Evolutionary conservation across 2,888 invertebrate species (phyloP), one percentile per base, ranked within the genome.

Genomic region (Terebella lapidaria): DNA sequence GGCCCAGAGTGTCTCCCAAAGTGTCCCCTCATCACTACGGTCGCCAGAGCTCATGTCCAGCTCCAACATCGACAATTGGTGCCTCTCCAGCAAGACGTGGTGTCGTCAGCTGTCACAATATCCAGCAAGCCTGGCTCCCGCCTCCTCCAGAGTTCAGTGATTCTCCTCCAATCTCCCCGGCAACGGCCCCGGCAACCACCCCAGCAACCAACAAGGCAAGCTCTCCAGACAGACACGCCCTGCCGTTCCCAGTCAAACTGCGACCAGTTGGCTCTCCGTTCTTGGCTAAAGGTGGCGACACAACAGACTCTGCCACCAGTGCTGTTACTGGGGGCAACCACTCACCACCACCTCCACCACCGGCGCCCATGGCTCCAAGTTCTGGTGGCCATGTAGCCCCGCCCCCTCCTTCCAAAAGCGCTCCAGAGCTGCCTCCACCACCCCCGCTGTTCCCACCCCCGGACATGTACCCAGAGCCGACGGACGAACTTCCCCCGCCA

Each of bases 181-280:
- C n/a, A n/a, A n/a, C n/a, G n/a, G n/a, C n/a, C n/a, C n/a, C n/a
- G n/a, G 42, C 42, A 35, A n/a, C 42, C 42, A n/a, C 10, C 42
- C 42, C 42, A 10, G 10, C 42, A 35, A 15, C 42, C 10, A 35
- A 35, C 42, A 35, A 35, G 42, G n/a, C 10, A 10, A 15, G 10
- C 10, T n/a, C n/a, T n/a, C 35, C 35, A 24, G 49, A 49, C 5
- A 10, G 15, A 24, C 15, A 24, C 5, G 22, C n/a, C 24, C 22
- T 53, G 27, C 53, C 53, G 4, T 53, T 53, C 28, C 27, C 29
- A 28, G 53, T 53, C 27, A 53, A 53, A 28, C 53, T 53, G 15
- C 5, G 53, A 10, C 53, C 53, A 10, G 53, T 53, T 5, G 49
- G 49, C 5, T 49, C 49, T 5, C 49, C 49, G 22, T 22, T 35